phyloP scores from a whole-genome alignment of 2,888 invertebrate genomes.

The Aphidius colemani region DNA sequence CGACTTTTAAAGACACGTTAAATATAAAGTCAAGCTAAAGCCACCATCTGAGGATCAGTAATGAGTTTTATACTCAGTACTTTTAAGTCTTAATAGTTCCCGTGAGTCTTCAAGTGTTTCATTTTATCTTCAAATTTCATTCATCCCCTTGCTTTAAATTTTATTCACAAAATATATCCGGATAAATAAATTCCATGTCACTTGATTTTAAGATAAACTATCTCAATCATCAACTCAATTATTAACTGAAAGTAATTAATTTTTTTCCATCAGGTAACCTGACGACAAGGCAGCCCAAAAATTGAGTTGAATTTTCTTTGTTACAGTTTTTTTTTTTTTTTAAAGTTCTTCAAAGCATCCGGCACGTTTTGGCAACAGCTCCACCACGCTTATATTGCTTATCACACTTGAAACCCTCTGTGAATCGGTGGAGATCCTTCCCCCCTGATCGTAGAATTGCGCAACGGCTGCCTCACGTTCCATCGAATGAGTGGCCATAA shows the following conservation, averaged over 20 bases:
- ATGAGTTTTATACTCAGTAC: conserved; percentile 32
- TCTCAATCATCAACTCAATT: not conserved
- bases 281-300: too few species aligned
- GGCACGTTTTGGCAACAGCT: conserved; percentile 25
- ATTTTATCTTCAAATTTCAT: conserved; percentile 24
- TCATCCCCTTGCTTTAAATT: conserved; percentile 16
- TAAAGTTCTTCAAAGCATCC: conserved; percentile 19
- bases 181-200: not conserved
- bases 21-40: conserved; percentile 55
- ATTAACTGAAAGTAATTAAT: too few species aligned
- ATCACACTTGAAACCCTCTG: conserved; percentile 45
- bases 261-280: too few species aligned
- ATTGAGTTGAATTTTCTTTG: not conserved
- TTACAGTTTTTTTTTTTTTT: too few species aligned
- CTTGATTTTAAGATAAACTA: not conserved
- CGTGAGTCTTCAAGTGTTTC: conserved; percentile 37
- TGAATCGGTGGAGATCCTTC: conserved; percentile 30
- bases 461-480: conserved; percentile 44
- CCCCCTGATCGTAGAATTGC: conserved; percentile 38
- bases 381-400: conserved; percentile 47
- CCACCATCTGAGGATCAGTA: conserved; percentile 44
- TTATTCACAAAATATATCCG: not conserved
- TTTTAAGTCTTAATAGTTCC: conserved; percentile 49
- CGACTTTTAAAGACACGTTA: conserved; percentile 60
- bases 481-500: conserved; percentile 58